Percentiles rank a stretch among this genome's conserved stretches.
Conservation (phyloP, 2,113 vertebrate genomes). For the Probosciger aterrimus region DNA sequence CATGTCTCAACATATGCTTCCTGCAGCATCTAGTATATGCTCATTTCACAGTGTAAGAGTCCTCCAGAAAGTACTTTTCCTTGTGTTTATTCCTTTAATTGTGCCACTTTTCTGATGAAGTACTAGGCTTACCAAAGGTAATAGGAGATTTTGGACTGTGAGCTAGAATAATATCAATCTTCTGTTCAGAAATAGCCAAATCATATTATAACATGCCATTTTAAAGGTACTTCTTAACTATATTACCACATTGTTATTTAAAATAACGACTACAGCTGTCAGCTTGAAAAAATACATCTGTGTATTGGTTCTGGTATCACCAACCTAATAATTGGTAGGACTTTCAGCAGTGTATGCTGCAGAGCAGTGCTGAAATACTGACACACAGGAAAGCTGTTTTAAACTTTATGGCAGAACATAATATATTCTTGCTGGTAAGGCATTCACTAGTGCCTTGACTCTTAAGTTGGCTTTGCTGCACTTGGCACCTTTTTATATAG, state of each 20-base stretch:
- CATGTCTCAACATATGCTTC: not conserved
- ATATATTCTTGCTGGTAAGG: not conserved
- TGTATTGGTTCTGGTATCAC: constrained; percentile 29
- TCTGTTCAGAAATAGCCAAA: constrained; percentile 36
- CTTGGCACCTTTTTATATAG: constrained; percentile 39
- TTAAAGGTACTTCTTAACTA: constrained; percentile 50
- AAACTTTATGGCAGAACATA: constrained; percentile 3
- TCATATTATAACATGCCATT: constrained; percentile 22
- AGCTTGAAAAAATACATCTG: constrained; percentile 51
- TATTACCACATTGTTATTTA: not conserved
- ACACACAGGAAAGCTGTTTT: not conserved
- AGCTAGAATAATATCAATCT: constrained; percentile 32
- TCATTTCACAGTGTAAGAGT: not conserved
- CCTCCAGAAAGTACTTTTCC: constrained; percentile 51
- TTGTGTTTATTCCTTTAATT: constrained; percentile 65
- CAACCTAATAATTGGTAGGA: not conserved
- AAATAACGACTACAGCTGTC: not conserved
- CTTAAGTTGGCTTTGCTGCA: not conserved
- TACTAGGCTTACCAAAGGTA: constrained; percentile 34
- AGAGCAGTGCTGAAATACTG: not conserved
- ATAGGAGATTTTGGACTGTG: constrained; percentile 30
- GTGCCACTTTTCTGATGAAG: constrained; percentile 30
- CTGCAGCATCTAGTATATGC: not conserved
- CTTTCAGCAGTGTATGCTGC: not conserved
- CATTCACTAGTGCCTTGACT: not conserved